These are phyloP conservation scores for Raja brachyura DNA, from an alignment of 2,113 vertebrate species.

Conservation along the genomic window DNA sequence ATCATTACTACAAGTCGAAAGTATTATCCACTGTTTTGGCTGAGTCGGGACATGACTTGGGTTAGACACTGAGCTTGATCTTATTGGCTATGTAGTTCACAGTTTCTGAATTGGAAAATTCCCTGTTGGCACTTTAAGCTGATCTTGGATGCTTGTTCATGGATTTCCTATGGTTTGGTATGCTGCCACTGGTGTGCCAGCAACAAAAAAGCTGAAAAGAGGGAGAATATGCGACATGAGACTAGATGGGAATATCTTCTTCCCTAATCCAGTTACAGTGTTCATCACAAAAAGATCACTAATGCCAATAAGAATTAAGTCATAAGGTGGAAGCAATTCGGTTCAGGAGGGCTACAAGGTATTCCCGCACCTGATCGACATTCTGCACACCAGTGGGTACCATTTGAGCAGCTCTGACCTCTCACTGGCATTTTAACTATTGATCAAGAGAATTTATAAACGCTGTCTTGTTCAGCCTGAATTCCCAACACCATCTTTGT, in stretches of 20 bases:
- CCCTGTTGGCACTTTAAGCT: not conserved
- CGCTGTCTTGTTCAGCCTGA: not conserved
- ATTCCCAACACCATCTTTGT: not conserved
- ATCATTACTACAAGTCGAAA: not conserved
- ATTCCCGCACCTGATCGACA: not conserved
- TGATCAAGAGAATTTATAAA: not conserved
- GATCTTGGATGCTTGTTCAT: not conserved
- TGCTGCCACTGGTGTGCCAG: not conserved
- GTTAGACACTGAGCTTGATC: not conserved
- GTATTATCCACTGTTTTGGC: not conserved
- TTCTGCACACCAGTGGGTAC: not conserved
- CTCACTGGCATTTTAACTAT: not conserved
- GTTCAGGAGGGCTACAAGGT: not conserved
- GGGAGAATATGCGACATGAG: not conserved
- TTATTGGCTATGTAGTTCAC: not conserved
- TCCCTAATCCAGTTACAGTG: not conserved
- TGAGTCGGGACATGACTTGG: not conserved
- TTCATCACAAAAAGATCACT: not conserved
- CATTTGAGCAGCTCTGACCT: not conserved
- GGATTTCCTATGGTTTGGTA: not conserved
- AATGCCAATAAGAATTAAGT: not conserved
- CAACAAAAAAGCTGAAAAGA: not conserved
- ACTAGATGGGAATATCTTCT: not conserved
- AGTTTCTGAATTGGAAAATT: not conserved
- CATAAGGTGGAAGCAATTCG: not conserved